Conservation (phyloP, 2,888 invertebrate species). For the Clostera curtula region DNA sequence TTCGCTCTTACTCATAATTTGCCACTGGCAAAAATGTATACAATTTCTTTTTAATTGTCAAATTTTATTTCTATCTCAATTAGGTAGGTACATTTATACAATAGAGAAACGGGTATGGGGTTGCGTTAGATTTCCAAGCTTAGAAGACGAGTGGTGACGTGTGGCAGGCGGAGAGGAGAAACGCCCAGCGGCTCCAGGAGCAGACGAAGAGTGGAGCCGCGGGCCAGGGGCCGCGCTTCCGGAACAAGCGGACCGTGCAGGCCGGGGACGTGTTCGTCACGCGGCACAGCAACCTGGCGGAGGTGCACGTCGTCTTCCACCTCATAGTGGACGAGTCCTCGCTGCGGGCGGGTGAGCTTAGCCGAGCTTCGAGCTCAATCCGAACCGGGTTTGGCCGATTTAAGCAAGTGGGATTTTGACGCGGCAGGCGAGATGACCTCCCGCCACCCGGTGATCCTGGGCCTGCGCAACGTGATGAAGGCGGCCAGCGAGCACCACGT, state of each 20-base stretch:
- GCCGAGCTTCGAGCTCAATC: background rate
- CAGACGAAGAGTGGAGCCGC: slow-evolving; percentile 11
- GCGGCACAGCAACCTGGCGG: slow-evolving; percentile 93
- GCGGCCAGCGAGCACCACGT: slow-evolving; percentile 96
- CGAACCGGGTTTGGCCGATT: too few species aligned
- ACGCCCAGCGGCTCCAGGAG: slow-evolving; percentile 27
- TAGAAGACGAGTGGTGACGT: too few species aligned
- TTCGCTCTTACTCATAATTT: too few species aligned
- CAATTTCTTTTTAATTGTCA: too few species aligned
- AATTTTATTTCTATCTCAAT: too few species aligned
- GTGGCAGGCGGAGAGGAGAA: slow-evolving; percentile 44
- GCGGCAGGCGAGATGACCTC: slow-evolving; percentile 90
- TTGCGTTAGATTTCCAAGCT: too few species aligned
- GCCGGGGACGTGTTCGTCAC: slow-evolving; percentile 91
- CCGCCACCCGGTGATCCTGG: slow-evolving; percentile 95
- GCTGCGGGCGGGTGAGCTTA: slow-evolving; percentile 45
- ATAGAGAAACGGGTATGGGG: too few species aligned
- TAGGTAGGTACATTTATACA: too few species aligned
- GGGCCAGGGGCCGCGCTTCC: slow-evolving; percentile 40
- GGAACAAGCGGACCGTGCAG: slow-evolving; percentile 73
- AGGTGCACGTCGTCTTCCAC: slow-evolving; percentile 97
- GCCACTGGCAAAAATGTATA: too few species aligned
- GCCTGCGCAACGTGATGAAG: slow-evolving; percentile 95
- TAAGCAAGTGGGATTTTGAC: background rate
- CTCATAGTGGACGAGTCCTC: slow-evolving; percentile 90